Base-by-base conservation (phyloP, 30 jellyfish, hydroid and myxozoan species). In the Sanderia malayensis region DNA sequence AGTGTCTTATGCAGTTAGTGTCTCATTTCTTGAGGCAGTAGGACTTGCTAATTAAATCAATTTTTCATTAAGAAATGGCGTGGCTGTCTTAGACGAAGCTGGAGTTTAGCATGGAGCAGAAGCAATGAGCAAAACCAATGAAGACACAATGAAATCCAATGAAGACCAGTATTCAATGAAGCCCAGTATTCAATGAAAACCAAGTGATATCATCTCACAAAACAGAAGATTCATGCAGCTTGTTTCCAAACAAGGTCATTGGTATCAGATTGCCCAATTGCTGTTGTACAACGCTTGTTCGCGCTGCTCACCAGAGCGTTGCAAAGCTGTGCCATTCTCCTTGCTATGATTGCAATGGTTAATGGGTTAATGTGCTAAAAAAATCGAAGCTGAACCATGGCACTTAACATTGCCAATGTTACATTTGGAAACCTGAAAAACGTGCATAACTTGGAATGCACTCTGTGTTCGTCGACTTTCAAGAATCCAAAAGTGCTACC, bases 401-500 rank as follows among this genome's bases (percentile, higher is more conserved):
- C 89, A 24, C 20, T 78, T 21, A 78, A 78, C 57, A 67, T 78
- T 31, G 82, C 89, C 6, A 78, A 66, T 65, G 89, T 78, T 46
- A 78, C 89, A 20, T 76, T 92, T 53, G 67, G 86, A 22, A 84
- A 84, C 30, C 85, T 77, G 4, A 64, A 80, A 66, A 96, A 92
- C 60, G 62, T 75, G 10, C 86, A 84, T 59, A 80, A 84, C 82
- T 49, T 92, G 71, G 87, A 85, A 20, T 92, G 98, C 70, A 52
- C 45, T 22, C 31, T 84, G 47, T 92, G 98, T 37, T 46, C 72
- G 2, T 84, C 66, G 23, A 84, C 83, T 1, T 92, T 67, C 93
- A 92, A 92, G 60, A 85, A 92, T 61, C 98, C 98, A 24, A 92
- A 92, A 73, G 95, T 92, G 13, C 67, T 92, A 29, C 98, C 98